phyloP scores from a whole-genome alignment of 2,113 vertebrate genomes.

The Pelodiscus sinensis region DNA sequence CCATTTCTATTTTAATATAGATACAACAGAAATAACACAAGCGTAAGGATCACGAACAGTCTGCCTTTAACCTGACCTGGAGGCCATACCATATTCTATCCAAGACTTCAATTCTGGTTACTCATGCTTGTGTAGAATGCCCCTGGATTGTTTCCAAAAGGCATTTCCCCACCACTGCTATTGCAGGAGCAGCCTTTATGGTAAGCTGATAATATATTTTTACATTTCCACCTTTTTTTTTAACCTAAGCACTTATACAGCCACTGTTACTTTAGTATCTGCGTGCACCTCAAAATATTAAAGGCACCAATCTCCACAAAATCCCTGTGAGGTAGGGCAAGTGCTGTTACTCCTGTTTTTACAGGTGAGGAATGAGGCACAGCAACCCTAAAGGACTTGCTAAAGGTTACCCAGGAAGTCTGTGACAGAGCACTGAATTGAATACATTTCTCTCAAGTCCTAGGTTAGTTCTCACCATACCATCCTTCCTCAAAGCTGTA shows the following conservation, averaged over 20 bases:
- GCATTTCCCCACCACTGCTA: neutral
- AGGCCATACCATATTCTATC: neutral
- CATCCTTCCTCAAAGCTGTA: neutral
- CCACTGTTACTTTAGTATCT: too few relatives aligned
- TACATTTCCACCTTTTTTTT: too few relatives aligned
- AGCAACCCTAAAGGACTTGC: too few relatives aligned
- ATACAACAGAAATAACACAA: neutral
- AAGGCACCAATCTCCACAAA: too few relatives aligned
- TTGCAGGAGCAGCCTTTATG: too few relatives aligned
- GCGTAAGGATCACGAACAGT: neutral
- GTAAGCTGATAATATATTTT: too few relatives aligned
- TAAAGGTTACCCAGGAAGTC: neutral
- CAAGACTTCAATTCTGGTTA: neutral
- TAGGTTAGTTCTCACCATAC: too few relatives aligned
- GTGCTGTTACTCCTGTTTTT: too few relatives aligned
- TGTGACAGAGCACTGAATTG: accelerated
- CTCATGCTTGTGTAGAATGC: neutral
- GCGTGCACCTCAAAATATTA: too few relatives aligned
- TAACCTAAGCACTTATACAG: too few relatives aligned
- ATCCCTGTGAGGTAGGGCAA: too few relatives aligned
- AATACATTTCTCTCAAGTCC: accelerated
- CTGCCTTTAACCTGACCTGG: accelerated
- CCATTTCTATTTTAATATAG: neutral
- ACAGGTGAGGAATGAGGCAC: too few relatives aligned
- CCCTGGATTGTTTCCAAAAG: neutral